Evolutionary conservation across 2,888 invertebrate species (phyloP).

Genomic region (Dynastes hyllus): DNA sequence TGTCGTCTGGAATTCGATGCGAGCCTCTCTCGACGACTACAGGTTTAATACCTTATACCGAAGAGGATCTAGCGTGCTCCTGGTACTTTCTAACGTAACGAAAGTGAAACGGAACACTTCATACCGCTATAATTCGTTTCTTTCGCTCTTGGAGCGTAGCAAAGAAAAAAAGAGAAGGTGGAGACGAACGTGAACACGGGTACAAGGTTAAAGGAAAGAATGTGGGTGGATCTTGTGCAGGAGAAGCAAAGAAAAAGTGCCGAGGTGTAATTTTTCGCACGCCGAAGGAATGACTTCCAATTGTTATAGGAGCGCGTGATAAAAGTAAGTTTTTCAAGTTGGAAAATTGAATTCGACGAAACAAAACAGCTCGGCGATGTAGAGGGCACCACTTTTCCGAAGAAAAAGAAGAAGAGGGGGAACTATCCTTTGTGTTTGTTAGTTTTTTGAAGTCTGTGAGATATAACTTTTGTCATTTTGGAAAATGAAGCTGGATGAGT

Average conservation of each 20-base stretch:
- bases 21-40: slow-evolving; percentile 12
- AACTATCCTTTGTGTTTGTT: not conserved
- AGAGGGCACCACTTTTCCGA: not conserved
- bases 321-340: slow-evolving; percentile 31
- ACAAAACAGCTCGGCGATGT: slow-evolving; percentile 1
- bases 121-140: slow-evolving; percentile 18
- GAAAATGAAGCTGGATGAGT: not conserved
- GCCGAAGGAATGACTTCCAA: slow-evolving; percentile 26
- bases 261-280: slow-evolving; percentile 11
- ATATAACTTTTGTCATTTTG: not conserved
- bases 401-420: too few relatives aligned
- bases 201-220: not conserved
- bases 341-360: slow-evolving; percentile 43
- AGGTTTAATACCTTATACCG: slow-evolving; percentile 8
- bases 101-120: slow-evolving; percentile 30
- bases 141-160: not conserved
- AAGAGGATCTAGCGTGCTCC: not conserved
- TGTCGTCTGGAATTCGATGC: slow-evolving; percentile 23
- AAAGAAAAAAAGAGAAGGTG: not conserved
- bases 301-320: slow-evolving; percentile 40
- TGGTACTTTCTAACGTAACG: slow-evolving; percentile 1
- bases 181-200: not conserved
- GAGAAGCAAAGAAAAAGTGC: not conserved
- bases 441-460: not conserved
- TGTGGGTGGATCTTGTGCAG: not conserved